phyloP scores from a whole-genome alignment of 2,888 invertebrate species.

The Cephus runcator region DNA sequence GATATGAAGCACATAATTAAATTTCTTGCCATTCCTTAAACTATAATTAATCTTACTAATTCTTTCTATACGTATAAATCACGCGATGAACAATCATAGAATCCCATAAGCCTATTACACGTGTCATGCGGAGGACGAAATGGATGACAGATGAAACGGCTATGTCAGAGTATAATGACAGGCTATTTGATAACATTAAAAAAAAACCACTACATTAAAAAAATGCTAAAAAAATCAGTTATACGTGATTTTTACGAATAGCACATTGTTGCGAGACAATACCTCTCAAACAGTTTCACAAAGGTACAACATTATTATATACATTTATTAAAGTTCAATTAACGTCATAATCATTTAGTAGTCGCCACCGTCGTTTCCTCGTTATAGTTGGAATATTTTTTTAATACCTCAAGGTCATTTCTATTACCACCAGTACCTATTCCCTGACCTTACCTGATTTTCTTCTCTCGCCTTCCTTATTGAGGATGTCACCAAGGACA shows the following conservation, averaged over 20 bases:
- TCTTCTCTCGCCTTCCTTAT: constrained; percentile 65
- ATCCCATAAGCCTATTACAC: neutral
- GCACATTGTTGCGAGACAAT: neutral
- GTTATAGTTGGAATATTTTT: neutral
- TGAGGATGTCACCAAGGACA: constrained; percentile 76
- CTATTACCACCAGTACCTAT: neutral
- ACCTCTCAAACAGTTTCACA: neutral
- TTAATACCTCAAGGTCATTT: neutral
- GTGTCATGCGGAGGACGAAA: neutral
- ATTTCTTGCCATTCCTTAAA: neutral
- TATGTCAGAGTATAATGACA: neutral
- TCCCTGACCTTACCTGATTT: constrained; percentile 39
- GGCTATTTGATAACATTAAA: neutral
- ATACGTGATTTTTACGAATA: neutral
- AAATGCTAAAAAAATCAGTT: neutral
- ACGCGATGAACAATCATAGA: neutral
- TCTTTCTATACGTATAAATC: neutral
- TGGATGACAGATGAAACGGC: neutral
- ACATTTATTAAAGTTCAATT: neutral
- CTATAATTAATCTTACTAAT: neutral
- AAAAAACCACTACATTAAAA: neutral
- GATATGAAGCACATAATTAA: neutral
- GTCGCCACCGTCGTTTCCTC: neutral
- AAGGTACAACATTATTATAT: neutral
- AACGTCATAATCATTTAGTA: neutral